These are phyloP conservation scores for Florisuga fusca DNA, from an alignment of 2,797 vertebrate genomes.

Conservation along the genomic window DNA sequence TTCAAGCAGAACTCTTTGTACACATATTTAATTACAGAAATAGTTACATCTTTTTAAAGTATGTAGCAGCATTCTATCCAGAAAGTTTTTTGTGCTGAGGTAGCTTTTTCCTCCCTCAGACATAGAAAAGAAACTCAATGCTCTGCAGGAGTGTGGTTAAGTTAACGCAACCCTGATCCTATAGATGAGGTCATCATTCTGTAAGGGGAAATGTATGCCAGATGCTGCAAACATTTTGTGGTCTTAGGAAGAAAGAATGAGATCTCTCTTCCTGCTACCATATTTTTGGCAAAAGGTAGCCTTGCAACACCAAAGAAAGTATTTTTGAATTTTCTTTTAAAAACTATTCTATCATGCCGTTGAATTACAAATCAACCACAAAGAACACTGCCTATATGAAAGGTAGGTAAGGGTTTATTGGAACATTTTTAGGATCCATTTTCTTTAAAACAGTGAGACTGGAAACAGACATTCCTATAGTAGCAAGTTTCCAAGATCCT, in stretches of 20 bases:
- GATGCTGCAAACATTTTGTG: background rate
- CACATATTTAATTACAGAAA: slow-evolving; percentile 2
- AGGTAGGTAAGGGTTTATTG: background rate
- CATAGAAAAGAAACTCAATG: background rate
- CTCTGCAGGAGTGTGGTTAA: background rate
- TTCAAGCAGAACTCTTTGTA: background rate
- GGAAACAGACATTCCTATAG: background rate
- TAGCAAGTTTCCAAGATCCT: background rate
- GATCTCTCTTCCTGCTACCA: background rate
- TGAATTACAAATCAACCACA: background rate
- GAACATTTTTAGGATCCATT: background rate
- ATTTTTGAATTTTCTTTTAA: background rate
- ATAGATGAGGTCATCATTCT: background rate
- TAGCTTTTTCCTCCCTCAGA: background rate
- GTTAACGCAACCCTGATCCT: background rate
- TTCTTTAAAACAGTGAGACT: background rate
- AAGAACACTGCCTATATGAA: background rate
- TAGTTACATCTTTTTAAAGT: background rate
- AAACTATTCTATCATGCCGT: background rate
- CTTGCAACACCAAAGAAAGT: background rate
- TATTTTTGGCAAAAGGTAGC: background rate
- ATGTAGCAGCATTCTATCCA: background rate
- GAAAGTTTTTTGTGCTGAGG: background rate
- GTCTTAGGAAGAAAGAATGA: background rate
- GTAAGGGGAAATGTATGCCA: background rate